phyloP scores from a whole-genome alignment of 2,888 invertebrate genomes.

The Nephrotoma flavescens region DNA sequence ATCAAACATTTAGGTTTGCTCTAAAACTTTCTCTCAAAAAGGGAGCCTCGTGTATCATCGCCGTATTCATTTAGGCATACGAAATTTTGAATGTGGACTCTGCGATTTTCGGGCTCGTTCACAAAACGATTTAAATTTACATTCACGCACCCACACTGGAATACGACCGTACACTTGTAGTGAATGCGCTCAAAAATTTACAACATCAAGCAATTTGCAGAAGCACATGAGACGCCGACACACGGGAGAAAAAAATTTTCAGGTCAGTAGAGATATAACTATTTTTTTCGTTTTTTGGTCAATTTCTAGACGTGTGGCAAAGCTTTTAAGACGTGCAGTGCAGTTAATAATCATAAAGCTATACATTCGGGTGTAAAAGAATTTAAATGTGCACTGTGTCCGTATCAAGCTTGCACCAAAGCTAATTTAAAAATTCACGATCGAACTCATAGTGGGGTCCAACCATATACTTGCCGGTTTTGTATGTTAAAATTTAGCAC shows the following conservation, averaged over 20 bases:
- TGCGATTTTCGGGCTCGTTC: slow-evolving; percentile 12
- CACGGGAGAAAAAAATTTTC: slow-evolving; percentile 12
- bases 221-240: slow-evolving; percentile 13
- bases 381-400: slow-evolving; percentile 12
- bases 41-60: slow-evolving; percentile 11
- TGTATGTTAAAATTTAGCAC: slow-evolving; percentile 14
- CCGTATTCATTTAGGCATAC: slow-evolving; percentile 11
- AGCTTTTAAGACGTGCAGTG: slow-evolving; percentile 14
- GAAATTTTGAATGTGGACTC: slow-evolving; percentile 10
- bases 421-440: slow-evolving; percentile 14
- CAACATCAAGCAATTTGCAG: slow-evolving; percentile 13
- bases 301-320: slow-evolving; percentile 12
- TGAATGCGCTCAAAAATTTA: slow-evolving; percentile 10
- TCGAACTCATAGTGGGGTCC: slow-evolving; percentile 13
- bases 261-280: slow-evolving; percentile 11
- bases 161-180: slow-evolving; percentile 11
- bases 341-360: slow-evolving; percentile 13
- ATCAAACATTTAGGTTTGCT: slow-evolving; percentile 12
- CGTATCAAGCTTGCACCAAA: slow-evolving; percentile 11
- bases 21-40: slow-evolving; percentile 13
- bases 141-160: slow-evolving; percentile 12
- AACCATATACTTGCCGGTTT: slow-evolving; percentile 12
- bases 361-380: slow-evolving; percentile 12
- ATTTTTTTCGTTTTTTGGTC: slow-evolving; percentile 5
- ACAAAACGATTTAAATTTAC: slow-evolving; percentile 12